phyloP scores from a whole-genome alignment of 2,888 invertebrate genomes.

The Neoitamus cyanurus region DNA sequence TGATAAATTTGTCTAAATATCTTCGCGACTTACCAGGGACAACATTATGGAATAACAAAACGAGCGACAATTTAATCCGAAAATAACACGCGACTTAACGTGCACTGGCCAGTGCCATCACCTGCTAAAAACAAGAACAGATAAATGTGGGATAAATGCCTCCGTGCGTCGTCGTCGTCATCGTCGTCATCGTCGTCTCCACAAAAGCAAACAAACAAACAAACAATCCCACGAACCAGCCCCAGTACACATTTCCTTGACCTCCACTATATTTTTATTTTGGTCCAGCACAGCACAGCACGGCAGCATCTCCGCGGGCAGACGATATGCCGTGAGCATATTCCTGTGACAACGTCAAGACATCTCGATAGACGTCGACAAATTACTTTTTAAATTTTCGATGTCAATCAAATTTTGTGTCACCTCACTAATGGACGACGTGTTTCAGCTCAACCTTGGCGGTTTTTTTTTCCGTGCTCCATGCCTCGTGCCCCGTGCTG shows the following conservation, averaged over 20 bases:
- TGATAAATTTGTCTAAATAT: too few species aligned
- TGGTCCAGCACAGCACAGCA: not conserved
- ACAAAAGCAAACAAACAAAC: not conserved
- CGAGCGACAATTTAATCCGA: too few species aligned
- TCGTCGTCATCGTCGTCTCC: not conserved
- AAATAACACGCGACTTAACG: not conserved
- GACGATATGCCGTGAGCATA: not conserved
- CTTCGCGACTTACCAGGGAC: too few species aligned
- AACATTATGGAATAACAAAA: too few species aligned
- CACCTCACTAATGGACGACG: conserved; percentile 45
- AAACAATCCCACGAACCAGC: not conserved
- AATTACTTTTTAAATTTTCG: conserved; percentile 40
- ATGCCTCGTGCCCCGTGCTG: not conserved
- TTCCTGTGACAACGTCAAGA: conserved; percentile 10
- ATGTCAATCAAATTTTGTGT: conserved; percentile 43
- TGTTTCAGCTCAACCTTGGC: conserved; percentile 36
- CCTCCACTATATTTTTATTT: not conserved
- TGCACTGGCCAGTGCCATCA: not conserved
- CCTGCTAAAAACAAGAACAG: not conserved
- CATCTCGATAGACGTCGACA: conserved; percentile 39
- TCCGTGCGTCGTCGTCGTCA: not conserved
- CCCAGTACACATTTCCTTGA: not conserved
- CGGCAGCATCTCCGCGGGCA: not conserved
- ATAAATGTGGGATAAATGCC: not conserved
- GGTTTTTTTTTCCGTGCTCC: not conserved